These are phyloP conservation scores for Pachyseris speciosa DNA, from an alignment of 64 coral and sea anemone genomes.

Conservation along the genomic window DNA sequence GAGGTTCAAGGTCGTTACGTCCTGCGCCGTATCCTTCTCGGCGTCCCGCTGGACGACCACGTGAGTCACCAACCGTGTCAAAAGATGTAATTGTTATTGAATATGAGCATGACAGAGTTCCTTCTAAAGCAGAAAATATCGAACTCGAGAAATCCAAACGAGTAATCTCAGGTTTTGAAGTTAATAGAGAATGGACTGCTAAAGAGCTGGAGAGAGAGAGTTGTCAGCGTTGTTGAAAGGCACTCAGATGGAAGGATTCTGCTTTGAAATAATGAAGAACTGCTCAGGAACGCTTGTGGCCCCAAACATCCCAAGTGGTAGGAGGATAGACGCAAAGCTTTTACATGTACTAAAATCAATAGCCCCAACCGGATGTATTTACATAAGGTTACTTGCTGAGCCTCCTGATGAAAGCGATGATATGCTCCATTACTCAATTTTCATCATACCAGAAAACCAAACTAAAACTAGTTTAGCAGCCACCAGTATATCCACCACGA, in stretches of 20 bases:
- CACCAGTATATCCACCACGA: no score
- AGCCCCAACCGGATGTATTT: slow-evolving; percentile 50
- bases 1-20: background rate
- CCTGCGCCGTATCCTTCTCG: slow-evolving; percentile 1
- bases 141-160: slow-evolving; percentile 57
- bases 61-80: slow-evolving; percentile 6
- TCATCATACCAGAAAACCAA: background rate
- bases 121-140: slow-evolving; percentile 54
- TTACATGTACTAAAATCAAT: slow-evolving; percentile 70
- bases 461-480: no score
- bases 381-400: slow-evolving; percentile 50
- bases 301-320: slow-evolving; percentile 37
- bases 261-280: slow-evolving; percentile 54
- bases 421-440: slow-evolving; percentile 1
- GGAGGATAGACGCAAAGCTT: slow-evolving; percentile 39
- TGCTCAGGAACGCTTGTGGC: slow-evolving; percentile 43
- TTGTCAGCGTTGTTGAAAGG: slow-evolving; percentile 38
- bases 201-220: slow-evolving; percentile 17
- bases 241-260: slow-evolving; percentile 46
- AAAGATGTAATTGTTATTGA: slow-evolving; percentile 78
- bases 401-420: slow-evolving; percentile 3
- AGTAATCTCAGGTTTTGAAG: slow-evolving; percentile 67
- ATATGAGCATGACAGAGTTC: slow-evolving; percentile 48
- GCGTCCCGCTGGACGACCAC: slow-evolving; percentile 28
- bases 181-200: slow-evolving; percentile 28